Evolutionary conservation across 2,797 vertebrate species (phyloP), one percentile per base, ranked within the genome.

Genomic region (Lophius americanus): DNA sequence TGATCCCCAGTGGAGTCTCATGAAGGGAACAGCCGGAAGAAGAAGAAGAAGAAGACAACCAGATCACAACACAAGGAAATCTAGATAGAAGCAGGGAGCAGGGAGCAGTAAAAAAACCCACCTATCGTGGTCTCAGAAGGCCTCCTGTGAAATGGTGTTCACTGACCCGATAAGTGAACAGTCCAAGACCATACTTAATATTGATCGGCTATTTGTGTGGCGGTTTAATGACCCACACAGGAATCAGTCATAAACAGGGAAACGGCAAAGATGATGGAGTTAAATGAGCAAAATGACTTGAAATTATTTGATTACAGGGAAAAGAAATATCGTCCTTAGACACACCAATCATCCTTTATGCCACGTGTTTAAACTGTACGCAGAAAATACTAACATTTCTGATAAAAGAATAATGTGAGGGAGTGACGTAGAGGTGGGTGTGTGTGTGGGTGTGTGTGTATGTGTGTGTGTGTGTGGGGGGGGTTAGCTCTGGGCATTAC

Each of bases 141-240:
- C 23, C 23, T 23, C 23, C 23, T 23, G 23, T 23, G 23, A 13
- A 9, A 23, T 35, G 13, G 37, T 43, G 52, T 35, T 70, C 51
- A 64, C 49, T 63, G 62, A 76, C 50, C 39, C 48, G 48, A 55
- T 60, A 55, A 71, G 9, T 38, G 42, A 70, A 71, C 44, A 35
- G 39, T 76, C 53, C 60, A 76, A 23, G 43, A 55, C 52, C 39
- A 53, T 64, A 59, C 77, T 59, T 79, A 79, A 69, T 71, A 84
- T 85, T 62, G 65, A 85, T 71, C 58, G 33, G 41, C 62, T 64
- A 33, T 69, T 64, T 74, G 57, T 54, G 43, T 67, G 64, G 33
- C 60, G 60, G 60, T 72, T 65, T 42, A 54, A 61, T 62, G 47
- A 37, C 37, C 23, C 7, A 57, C 47, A 64, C 14, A 73, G 59